Evolutionary conservation across 2,797 vertebrate genomes (phyloP), one percentile per base, ranked within the genome.

Genomic region (Heliangelus exortis): DNA sequence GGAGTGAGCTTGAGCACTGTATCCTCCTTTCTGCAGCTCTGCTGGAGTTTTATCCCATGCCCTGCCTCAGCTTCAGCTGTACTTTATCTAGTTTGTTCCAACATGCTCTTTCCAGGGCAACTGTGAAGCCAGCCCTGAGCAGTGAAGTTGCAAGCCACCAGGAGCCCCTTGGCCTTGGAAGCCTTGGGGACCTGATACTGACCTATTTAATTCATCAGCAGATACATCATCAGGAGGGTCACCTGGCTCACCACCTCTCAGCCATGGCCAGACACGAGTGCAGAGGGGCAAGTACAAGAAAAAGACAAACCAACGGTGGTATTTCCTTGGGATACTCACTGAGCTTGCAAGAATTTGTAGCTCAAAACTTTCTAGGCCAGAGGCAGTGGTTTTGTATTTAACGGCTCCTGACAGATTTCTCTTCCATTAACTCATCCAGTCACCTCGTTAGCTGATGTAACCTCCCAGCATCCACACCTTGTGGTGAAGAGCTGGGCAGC

Each of bases 361-460:
- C 66, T 93, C 87, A 55, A 59, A 93, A 91, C 83, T 57, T 91
- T 58, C 91, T 75, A 86, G 90, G 69, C 66, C 58, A 88, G 77
- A 94, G 74, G 71, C 89, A 87, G 95, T 61, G 91, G 93, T 93
- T 96, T 96, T 95, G 79, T 76, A 84, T 90, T 92, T 95, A 95
- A 92, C 79, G 86, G 80, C 59, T 51, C 71, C 84, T 95, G 90
- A 91, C 93, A 77, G 67, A 88, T 94, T 96, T 95, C 91, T 93
- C 93, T 91, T 93, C 91, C 89, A 95, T 96, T 83, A 95, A 96
- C 83, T 96, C 96, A 96, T 79, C 77, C 74, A 92, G 90, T 84
- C 95, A 95, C 88, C 85, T 93, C 94, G 85, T 96, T 92, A 96
- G 95, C 86, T 95, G 95, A 96, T 91, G 93, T 87, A 94, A 96